A percentile compares a stretch with the other conserved stretches of the same genome.
Conservation (phyloP, 2,888 invertebrate species). For the Nyleta sp. region DNA sequence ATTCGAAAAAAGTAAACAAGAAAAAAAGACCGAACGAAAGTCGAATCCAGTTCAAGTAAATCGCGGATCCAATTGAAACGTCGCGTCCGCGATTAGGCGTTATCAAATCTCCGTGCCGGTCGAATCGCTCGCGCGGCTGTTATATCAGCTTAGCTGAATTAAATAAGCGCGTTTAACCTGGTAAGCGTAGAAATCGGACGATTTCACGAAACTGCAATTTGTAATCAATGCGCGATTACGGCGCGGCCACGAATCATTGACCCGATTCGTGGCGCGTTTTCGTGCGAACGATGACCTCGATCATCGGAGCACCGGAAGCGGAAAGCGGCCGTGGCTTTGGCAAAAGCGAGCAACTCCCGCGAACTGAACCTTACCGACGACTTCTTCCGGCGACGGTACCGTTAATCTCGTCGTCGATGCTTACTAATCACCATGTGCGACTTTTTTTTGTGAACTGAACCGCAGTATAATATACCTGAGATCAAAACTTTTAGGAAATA, state of each 20-base stretch:
- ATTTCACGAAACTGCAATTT: constrained; percentile 60
- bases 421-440: constrained; percentile 11
- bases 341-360: constrained; percentile 12
- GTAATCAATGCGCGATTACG: constrained; percentile 58
- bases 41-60: too few relatives aligned
- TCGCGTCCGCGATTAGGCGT: not conserved
- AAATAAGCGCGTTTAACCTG: constrained; percentile 57
- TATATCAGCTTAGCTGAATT: constrained; percentile 53
- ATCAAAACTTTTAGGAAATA: too few relatives aligned
- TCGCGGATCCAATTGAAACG: not conserved
- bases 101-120: constrained; percentile 13
- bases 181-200: constrained; percentile 56
- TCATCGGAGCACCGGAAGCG: constrained; percentile 58
- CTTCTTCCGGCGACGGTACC: constrained; percentile 56
- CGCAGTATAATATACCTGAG: too few relatives aligned
- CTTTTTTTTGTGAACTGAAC: too few relatives aligned
- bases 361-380: constrained; percentile 41
- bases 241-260: constrained; percentile 57
- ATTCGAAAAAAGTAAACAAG: too few relatives aligned
- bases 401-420: constrained; percentile 44
- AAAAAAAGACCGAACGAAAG: too few relatives aligned
- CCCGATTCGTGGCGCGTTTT: constrained; percentile 60
- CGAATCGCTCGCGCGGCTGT: constrained; percentile 25
- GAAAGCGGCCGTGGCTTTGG: constrained; percentile 39
- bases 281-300: constrained; percentile 61